Percentiles rank a stretch among this genome's conserved stretches.
These are phyloP conservation scores for Sarcophaga peregrina DNA, from an alignment of 1,140 invertebrate genomes.

Conservation along the genomic window DNA sequence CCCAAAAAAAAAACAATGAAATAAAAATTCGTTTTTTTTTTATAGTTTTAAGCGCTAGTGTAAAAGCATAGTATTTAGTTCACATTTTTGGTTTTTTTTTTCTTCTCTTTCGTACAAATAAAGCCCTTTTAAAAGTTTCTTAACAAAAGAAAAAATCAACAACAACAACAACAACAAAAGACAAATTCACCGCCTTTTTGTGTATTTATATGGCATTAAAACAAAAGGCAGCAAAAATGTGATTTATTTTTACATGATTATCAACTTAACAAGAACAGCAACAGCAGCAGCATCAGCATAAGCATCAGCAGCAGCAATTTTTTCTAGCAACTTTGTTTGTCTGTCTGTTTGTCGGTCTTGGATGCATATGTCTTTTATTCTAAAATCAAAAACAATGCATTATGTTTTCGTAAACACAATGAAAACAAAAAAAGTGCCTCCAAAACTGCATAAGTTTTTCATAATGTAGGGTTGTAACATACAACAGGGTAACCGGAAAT, in stretches of 20 bases:
- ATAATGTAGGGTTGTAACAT: background rate
- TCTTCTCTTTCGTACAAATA: background rate
- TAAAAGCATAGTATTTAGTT: conserved; percentile 32
- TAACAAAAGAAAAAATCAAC: background rate
- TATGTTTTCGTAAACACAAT: conserved; percentile 6
- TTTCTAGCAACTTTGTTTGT: no score
- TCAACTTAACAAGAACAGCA: conserved; percentile 62
- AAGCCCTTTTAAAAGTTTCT: background rate
- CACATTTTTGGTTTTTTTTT: background rate
- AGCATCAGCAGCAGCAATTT: background rate
- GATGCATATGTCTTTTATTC: background rate
- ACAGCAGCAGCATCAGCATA: conserved; percentile 63
- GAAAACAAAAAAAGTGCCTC: background rate
- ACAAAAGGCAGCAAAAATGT: conserved; percentile 64
- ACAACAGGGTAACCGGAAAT: background rate
- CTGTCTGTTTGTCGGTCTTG: background rate
- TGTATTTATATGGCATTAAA: background rate
- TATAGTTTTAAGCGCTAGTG: background rate
- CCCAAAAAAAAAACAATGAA: background rate
- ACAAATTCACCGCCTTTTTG: background rate
- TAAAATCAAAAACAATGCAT: conserved; percentile 30
- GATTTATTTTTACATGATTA: conserved; percentile 67
- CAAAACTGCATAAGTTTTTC: conserved; percentile 3
- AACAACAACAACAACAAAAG: background rate
- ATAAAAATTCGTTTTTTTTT: no score